A percentile compares a stretch with the other conserved stretches of the same genome.
Evolutionary conservation across 2,113 vertebrate genomes (phyloP).

Genomic region (Ibidorhyncha struthersii): DNA sequence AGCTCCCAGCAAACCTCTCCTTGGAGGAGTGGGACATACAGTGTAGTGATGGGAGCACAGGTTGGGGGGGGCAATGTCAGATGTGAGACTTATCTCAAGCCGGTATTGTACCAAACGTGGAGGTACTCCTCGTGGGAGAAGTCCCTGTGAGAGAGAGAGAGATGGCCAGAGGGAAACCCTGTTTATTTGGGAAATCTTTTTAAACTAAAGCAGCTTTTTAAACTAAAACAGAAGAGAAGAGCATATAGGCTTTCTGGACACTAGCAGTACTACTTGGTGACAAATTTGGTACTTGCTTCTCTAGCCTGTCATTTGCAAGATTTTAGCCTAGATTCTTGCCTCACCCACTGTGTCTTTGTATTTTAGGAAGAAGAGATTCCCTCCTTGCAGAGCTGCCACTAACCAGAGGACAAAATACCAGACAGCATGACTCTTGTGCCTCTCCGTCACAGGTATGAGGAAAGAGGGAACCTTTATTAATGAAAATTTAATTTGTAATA

Average conservation of each 20-base stretch:
- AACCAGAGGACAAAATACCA: background rate
- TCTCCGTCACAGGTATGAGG: background rate
- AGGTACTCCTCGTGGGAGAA: background rate
- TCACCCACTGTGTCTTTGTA: background rate
- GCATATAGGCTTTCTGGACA: background rate
- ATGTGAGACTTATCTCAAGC: background rate
- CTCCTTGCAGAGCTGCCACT: background rate
- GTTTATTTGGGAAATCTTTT: background rate
- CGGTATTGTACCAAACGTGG: background rate
- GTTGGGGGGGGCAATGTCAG: background rate
- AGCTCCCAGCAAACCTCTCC: background rate
- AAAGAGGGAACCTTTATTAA: background rate
- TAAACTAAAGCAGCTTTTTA: background rate
- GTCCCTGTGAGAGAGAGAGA: background rate
- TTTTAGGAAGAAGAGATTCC: background rate
- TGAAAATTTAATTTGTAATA: background rate
- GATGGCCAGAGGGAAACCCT: background rate
- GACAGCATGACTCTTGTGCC: background rate
- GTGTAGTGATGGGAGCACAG: rapidly evolving
- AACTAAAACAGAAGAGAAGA: background rate
- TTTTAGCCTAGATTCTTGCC: background rate
- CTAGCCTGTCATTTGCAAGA: background rate
- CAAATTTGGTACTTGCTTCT: background rate
- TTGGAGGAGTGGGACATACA: no score
- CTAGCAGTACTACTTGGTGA: background rate